Percentiles rank a stretch among this genome's conserved stretches.
Conservation (phyloP, 2,113 vertebrate genomes). For the Eretmochelys imbricata region DNA sequence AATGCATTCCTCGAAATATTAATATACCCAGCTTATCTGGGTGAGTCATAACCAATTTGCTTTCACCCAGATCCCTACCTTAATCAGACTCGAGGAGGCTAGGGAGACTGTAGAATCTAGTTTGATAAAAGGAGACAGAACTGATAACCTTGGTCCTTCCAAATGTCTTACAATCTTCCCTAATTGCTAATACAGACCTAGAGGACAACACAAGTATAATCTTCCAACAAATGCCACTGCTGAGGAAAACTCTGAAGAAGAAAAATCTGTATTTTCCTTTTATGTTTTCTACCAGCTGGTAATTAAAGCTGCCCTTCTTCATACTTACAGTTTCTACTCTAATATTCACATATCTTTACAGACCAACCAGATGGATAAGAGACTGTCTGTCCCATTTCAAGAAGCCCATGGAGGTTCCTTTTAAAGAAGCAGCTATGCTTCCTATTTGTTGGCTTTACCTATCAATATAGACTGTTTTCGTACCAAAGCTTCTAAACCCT, state of each 20-base stretch:
- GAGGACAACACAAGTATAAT: no score
- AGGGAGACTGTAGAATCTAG: no score
- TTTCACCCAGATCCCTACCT: constrained; percentile 14
- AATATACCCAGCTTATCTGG: background rate
- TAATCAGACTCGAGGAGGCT: background rate
- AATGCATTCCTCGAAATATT: constrained; percentile 10
- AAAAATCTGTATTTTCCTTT: background rate
- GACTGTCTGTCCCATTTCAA: background rate
- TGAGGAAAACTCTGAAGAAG: background rate
- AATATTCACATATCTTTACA: background rate
- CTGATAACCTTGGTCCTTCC: background rate
- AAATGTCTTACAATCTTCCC: accelerated
- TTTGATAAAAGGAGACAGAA: no score
- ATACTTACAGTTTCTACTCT: background rate
- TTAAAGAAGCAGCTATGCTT: background rate
- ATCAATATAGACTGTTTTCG: background rate
- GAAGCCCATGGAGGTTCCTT: background rate
- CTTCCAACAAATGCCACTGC: no score
- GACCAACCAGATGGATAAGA: background rate
- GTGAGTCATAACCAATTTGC: background rate
- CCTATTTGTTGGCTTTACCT: background rate
- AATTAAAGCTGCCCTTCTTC: background rate
- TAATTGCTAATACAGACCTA: background rate
- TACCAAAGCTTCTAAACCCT: background rate
- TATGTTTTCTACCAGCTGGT: background rate